A percentile compares a stretch with the other conserved stretches of the same genome.
phyloP scores from a whole-genome alignment of 1,140 invertebrate species.

The Carcinoscorpius rotundicauda region DNA sequence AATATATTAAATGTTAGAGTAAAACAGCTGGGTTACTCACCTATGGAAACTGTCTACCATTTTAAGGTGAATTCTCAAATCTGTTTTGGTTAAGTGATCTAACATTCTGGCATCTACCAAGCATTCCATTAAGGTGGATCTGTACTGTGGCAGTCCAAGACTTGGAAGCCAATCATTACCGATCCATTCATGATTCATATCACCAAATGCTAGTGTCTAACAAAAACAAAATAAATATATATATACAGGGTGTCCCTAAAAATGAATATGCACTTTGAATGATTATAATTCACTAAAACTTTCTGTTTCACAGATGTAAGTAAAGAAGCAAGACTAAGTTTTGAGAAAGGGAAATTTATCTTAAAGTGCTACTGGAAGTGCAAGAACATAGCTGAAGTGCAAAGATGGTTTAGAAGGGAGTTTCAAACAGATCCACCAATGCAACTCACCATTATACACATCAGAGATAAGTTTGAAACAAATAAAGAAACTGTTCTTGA shows the following conservation, averaged over 20 bases:
- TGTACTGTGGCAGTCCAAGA: constrained; percentile 81
- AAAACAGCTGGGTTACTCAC: constrained; percentile 35
- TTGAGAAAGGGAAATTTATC: no score
- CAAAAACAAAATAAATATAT: constrained; percentile 6
- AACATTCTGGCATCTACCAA: constrained; percentile 98
- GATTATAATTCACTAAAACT: neutral
- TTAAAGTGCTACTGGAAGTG: no score
- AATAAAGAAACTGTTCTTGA: no score
- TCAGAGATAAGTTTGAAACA: no score
- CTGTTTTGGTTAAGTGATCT: constrained; percentile 92
- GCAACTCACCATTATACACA: no score
- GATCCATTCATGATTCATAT: constrained; percentile 99
- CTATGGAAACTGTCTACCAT: constrained; percentile 99
- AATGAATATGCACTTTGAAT: neutral
- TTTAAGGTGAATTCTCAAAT: constrained; percentile 91
- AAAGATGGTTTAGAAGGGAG: no score
- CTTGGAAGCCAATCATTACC: constrained; percentile 96
- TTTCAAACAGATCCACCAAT: no score
- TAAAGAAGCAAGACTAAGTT: no score
- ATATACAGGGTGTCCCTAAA: no score
- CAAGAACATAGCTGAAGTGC: no score
- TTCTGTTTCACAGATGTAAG: no score
- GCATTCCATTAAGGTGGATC: constrained; percentile 99
- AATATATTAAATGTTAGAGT: no score
- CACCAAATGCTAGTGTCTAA: constrained; percentile 86